These are phyloP conservation scores for Artemia franciscana DNA, from an alignment of 1,140 invertebrate species.

Conservation along the genomic window DNA sequence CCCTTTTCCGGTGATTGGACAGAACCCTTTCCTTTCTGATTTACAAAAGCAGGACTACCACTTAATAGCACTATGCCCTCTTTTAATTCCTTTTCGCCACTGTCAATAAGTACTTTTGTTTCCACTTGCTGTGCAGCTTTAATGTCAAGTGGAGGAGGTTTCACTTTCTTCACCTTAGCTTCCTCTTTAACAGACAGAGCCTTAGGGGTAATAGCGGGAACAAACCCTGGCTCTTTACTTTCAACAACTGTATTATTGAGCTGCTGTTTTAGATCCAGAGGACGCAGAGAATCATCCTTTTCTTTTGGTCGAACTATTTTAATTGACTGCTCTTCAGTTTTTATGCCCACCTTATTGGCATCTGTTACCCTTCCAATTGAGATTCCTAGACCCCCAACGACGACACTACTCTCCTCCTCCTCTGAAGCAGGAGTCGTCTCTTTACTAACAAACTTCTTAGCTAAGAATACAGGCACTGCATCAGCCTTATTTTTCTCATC, in stretches of 20 bases:
- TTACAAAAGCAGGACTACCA: slow-evolving; percentile 10
- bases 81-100: slow-evolving; percentile 10
- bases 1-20: not conserved
- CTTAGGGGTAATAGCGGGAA: not conserved
- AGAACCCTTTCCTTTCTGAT: slow-evolving; percentile 4
- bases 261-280: not conserved
- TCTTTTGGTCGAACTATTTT: not conserved
- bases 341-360: slow-evolving; percentile 7
- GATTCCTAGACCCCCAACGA: slow-evolving; percentile 9
- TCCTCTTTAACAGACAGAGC: not conserved
- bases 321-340: slow-evolving; percentile 2
- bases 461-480: not conserved
- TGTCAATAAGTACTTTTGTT: slow-evolving; percentile 11
- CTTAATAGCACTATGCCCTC: slow-evolving; percentile 11
- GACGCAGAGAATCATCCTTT: not conserved
- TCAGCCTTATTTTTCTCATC: not conserved
- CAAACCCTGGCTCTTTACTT: not conserved
- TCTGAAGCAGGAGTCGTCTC: not conserved
- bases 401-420: slow-evolving; percentile 2
- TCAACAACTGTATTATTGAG: too few relatives aligned
- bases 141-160: not conserved
- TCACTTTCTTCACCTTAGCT: not conserved
- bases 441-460: not conserved
- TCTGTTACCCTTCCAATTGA: slow-evolving; percentile 7
- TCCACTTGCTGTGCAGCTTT: not conserved